A percentile compares a stretch with the other conserved stretches of the same genome.
Evolutionary conservation across 2,888 invertebrate species (phyloP).

Genomic region (Tortricodes alternella): DNA sequence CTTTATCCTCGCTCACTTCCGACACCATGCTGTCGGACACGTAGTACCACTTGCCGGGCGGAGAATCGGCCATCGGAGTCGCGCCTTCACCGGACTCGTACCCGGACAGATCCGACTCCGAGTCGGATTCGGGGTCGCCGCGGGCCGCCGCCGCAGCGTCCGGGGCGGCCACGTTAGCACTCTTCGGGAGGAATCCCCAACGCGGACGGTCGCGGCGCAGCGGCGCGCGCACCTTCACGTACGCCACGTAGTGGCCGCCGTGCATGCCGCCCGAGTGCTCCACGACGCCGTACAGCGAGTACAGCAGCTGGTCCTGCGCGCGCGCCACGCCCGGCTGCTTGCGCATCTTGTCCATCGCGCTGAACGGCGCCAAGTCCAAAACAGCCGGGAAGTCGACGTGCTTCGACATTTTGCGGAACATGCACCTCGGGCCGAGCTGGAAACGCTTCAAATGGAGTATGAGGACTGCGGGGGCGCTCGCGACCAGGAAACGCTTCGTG

Average conservation of each 20-base stretch:
- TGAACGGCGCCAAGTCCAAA: conserved; percentile 95
- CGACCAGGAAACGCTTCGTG: conserved; percentile 93
- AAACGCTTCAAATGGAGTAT: conserved; percentile 98
- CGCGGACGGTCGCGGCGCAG: conserved; percentile 85
- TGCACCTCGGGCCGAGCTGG: conserved; percentile 88
- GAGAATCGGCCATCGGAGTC: conserved; percentile 53
- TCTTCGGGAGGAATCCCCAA: conserved; percentile 88
- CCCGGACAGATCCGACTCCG: conserved; percentile 81
- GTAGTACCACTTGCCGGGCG: conserved; percentile 95
- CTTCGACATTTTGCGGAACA: conserved; percentile 92
- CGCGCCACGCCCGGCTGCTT: conserved; percentile 84
- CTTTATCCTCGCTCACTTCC: conserved; percentile 90
- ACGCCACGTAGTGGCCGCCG: conserved; percentile 94
- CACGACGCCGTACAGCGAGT: conserved; percentile 96
- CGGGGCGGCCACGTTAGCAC: conserved; percentile 78
- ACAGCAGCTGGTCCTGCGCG: conserved; percentile 88
- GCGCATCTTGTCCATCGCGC: conserved; percentile 86
- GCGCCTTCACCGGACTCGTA: conserved; percentile 80
- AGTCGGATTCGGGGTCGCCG: conserved; percentile 73
- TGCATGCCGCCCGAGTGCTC: conserved; percentile 96
- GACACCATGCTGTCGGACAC: conserved; percentile 95
- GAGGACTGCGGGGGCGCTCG: conserved; percentile 95
- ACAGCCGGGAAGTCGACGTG: conserved; percentile 93
- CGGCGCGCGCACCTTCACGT: conserved; percentile 92
- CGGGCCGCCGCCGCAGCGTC: conserved; percentile 52